Conservation (phyloP, 2,797 vertebrate species). For the Enteromius afrohamiltoni region DNA sequence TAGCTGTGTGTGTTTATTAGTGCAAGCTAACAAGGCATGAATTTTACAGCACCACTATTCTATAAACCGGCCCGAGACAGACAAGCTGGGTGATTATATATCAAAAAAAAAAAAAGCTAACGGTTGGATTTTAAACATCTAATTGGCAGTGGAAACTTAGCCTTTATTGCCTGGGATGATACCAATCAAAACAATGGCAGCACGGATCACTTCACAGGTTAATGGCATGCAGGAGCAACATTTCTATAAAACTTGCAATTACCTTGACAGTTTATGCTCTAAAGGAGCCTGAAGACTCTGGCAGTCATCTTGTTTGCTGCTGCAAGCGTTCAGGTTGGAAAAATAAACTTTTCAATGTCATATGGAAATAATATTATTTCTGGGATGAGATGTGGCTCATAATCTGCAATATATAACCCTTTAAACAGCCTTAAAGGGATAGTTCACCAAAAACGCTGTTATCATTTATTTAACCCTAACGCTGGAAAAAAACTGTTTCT, state of each 20-base stretch:
- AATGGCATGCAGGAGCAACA: slow-evolving; percentile 60
- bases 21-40: slow-evolving; percentile 56
- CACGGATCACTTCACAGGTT: slow-evolving; percentile 61
- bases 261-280: slow-evolving; percentile 63
- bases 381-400: slow-evolving; percentile 27
- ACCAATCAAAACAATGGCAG: slow-evolving; percentile 64
- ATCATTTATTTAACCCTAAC: not conserved
- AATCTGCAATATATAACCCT: slow-evolving; percentile 8
- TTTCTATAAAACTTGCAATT: slow-evolving; percentile 64
- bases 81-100: slow-evolving; percentile 56
- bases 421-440: not conserved
- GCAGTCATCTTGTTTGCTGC: slow-evolving; percentile 55
- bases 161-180: slow-evolving; percentile 62
- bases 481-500: not conserved
- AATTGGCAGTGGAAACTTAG: slow-evolving; percentile 61
- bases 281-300: slow-evolving; percentile 52
- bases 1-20: slow-evolving; percentile 48
- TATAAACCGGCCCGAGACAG: slow-evolving; percentile 47
- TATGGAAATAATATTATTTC: slow-evolving; percentile 44
- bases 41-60: slow-evolving; percentile 50
- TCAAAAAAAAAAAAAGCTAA: slow-evolving; percentile 49
- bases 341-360: slow-evolving; percentile 45
- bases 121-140: slow-evolving; percentile 60
- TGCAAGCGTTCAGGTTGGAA: slow-evolving; percentile 40
- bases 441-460: not conserved